Evolutionary conservation across 64 coral and sea anemone genomes (phyloP), one percentile per base, ranked within the genome.

Genomic region (Montipora capricornis): DNA sequence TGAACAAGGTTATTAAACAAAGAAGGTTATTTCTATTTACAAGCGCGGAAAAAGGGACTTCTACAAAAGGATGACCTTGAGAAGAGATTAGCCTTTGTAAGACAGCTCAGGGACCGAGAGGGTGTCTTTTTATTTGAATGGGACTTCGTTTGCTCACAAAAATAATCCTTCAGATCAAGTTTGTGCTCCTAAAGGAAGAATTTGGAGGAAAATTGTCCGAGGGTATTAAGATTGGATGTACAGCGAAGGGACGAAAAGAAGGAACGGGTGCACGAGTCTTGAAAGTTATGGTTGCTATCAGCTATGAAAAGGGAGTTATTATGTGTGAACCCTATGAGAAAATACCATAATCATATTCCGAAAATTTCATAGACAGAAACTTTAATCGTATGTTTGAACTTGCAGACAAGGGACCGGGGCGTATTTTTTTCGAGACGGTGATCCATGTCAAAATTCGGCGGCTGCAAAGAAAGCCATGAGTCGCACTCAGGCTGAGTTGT

Each of bases 371-470:
- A 5, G 57, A 87, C 45, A 74, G 70, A 29, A 86, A 86, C 26
- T 86, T 92, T 58, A 11, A 60, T 44, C 20, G 20, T 5, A 80
- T 68, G 47, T 93, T 79, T 51, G 2, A 67, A 87, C 78, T 45
- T 75, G 67, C 55, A 17, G 37, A 60, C 47, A 87, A 46, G 13
- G 22, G 59, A 69, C 14, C 7, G 19, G 15, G 2, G 48, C 83
- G 4, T 20, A 14, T 92, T 49, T 92, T 45, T 24, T 92, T 48
- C 90, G 76, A 84, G 90, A 92, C 37, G 80, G 90, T 3, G 81
- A 93, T 45, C 91, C 91, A 11, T 67, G 49, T 13, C 80, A 93
- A 44, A 93, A 85, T 53, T 76, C n/a, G 7, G 75, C 47, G 15
- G 57, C 66, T 3, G 90, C 77, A 19, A 44, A 59, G 37, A 83